Base-by-base conservation (phyloP, 1,140 invertebrate genomes). In the Telenomus remus region DNA sequence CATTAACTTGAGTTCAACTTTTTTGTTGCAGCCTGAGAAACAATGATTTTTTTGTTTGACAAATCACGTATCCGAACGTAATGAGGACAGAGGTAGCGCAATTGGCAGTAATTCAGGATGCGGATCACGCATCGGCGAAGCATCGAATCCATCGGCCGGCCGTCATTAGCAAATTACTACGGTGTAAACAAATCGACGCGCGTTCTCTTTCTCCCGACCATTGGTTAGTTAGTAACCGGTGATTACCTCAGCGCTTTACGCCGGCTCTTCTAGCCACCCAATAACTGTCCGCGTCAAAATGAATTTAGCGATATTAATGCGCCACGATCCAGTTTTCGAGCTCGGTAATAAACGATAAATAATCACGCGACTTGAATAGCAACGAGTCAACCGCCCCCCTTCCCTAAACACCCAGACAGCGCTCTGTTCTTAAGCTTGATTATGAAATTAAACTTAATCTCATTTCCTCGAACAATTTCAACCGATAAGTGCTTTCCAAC, bases 91-190 rank as follows among this genome's bases (percentile, higher is more conserved):
- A 56, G 55, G 10, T 35, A 14, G 53, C 48, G 53, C 19, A 51
- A 50, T 55, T 68, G 16, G 48, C 42, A 27, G 12, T 59, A 27
- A 68, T 78, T 80, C 59, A 65, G 56, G 59, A 84, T 85, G 80
- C 83, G 69, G 78, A 80, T 57, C 83, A 84, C 82, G 82, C 80
- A 79, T 61, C 63, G 49, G 55, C 63, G 51, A 63, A 80, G 80
- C 79, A 79, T 81, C 80, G 66, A 85, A 85, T 83, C 83, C 84
- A 85, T 85, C 81, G 63, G 82, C 77, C 69, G 78, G 76, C 72
- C 78, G 79, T 81, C 79, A 85, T 86, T 86, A 86, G 83, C 85
- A 86, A 86, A 86, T 87, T 85, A 86, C 81, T 85, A 83, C 83
- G 85, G 81, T 86, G 84, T 86, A 86, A 86, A 86, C 84, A 86